Conservation (phyloP, 2,888 invertebrate species). For the Galeopsomyia nigrocyanea region DNA sequence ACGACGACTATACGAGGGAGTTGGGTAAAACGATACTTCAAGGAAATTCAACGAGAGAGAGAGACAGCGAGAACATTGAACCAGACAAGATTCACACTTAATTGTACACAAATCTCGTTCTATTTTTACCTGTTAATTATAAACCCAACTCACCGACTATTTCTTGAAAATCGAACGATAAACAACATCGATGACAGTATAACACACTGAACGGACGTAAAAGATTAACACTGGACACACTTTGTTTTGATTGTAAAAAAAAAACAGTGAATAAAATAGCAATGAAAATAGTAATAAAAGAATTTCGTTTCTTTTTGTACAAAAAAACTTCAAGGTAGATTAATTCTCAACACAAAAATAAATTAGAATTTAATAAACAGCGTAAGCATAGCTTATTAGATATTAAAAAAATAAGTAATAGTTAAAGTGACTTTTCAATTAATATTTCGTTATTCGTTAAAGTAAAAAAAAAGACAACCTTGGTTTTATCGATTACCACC, state of each 20-base stretch:
- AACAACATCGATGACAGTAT: constrained; percentile 27
- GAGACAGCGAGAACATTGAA: background rate
- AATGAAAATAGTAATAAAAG: constrained; percentile 1
- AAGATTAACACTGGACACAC: constrained; percentile 2
- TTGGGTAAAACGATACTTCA: constrained; percentile 25
- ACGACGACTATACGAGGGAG: constrained; percentile 31
- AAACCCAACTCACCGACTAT: constrained; percentile 28
- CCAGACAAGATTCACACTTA: background rate
- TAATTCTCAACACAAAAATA: background rate
- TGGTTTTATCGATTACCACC: too few species aligned
- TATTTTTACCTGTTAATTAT: constrained; percentile 16
- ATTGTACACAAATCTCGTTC: constrained; percentile 5
- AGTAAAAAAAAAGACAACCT: too few species aligned
- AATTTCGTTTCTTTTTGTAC: constrained; percentile 2
- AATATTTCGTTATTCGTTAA: too few species aligned
- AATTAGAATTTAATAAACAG: constrained; percentile 38
- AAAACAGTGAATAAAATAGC: background rate
- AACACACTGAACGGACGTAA: constrained; percentile 9
- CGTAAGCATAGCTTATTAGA: constrained; percentile 46
- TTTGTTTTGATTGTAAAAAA: background rate
- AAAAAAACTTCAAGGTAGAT: background rate
- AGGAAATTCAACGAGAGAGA: background rate
- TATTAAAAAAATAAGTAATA: constrained; percentile 24
- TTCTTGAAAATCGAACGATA: constrained; percentile 22
- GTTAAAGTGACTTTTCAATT: constrained; percentile 9